Base-by-base conservation (phyloP, 64 coral and sea anemone genomes). In the Catalaphyllia jardinei region DNA sequence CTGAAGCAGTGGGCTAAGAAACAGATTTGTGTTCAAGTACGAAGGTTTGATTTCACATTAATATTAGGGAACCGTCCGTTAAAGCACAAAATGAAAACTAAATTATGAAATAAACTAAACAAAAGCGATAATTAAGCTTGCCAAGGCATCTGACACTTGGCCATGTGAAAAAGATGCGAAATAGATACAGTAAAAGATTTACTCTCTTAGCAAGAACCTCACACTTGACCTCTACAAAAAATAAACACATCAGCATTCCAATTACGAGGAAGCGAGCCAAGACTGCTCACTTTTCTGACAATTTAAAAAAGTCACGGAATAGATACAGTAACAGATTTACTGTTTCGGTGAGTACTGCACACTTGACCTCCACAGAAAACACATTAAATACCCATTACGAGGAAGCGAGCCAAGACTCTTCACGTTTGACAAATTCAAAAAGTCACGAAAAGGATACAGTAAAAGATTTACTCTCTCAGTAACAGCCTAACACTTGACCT, bases 141-240 rank as follows among this genome's bases (percentile, higher is more conserved):
- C 42, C 42, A 46, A 31, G 62, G 79, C 62, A 18, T 22, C 29
- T 75, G 18, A 75, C 73, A 42, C 73, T 35, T 75, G 29, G 42
- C 14, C 4, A 65, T 22, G 42, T 46, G 42, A 46, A 46, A 46
- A 5, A 5, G 42, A 46, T 46, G 42, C 42, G 42, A 77, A 77
- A 64, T 42, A 46, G 31, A 67, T 83, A 83, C 80, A 83, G 62
- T 83, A 46, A 64, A 33, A 83, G 60, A 83, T 83, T 69, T 67
- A 65, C 29, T 35, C 10, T 67, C 62, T 14, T 1, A 18, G 61
- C 80, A 38, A 83, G 80, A 67, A 17, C 12, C 35, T 52, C 24
- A 77, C 39, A 25, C 74, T 46, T 77, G 31, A 76, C 18, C 18
- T 25, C 19, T 5, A 69, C 10, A 16, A 9, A 57, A 16, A 57